A percentile compares a stretch with the other conserved stretches of the same genome.
These are phyloP conservation scores for Cyrtonyx montezumae DNA, from an alignment of 2,113 vertebrate genomes.

Conservation along the genomic window DNA sequence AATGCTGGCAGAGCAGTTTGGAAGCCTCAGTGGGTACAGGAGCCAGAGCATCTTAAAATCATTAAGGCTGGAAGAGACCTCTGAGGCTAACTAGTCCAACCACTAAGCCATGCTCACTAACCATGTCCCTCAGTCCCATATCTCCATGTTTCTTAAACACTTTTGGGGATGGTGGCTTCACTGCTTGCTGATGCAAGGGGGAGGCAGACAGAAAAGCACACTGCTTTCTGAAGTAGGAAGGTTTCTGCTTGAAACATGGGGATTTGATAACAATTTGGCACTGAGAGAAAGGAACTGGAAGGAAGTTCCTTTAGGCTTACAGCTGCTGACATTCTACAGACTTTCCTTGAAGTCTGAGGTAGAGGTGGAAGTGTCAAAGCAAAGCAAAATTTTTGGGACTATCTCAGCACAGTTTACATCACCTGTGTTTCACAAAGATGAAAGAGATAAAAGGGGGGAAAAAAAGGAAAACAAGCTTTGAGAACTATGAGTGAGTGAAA, in stretches of 20 bases:
- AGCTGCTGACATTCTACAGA: not conserved
- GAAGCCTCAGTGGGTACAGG: not conserved
- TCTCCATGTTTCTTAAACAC: too few species aligned
- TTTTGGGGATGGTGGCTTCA: too few species aligned
- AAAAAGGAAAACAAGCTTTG: not conserved
- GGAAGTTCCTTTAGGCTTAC: not conserved
- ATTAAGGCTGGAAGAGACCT: too few species aligned
- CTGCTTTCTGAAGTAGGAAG: not conserved
- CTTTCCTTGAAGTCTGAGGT: conserved; percentile 9
- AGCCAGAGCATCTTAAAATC: not conserved
- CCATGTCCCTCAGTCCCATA: too few species aligned
- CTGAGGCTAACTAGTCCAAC: too few species aligned
- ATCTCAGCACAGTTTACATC: not conserved
- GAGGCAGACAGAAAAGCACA: not conserved
- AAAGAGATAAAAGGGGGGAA: not conserved
- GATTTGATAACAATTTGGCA: not conserved
- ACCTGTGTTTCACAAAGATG: not conserved
- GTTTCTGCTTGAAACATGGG: not conserved
- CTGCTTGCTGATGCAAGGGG: not conserved
- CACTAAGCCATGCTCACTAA: too few species aligned
- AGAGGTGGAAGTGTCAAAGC: not conserved
- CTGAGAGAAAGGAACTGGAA: not conserved
- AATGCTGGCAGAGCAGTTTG: not conserved
- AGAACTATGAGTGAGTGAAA: not conserved
- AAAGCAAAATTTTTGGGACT: not conserved